Evolutionary conservation across 2,888 invertebrate species (phyloP).

Genomic region (Epistrophe grossulariae): DNA sequence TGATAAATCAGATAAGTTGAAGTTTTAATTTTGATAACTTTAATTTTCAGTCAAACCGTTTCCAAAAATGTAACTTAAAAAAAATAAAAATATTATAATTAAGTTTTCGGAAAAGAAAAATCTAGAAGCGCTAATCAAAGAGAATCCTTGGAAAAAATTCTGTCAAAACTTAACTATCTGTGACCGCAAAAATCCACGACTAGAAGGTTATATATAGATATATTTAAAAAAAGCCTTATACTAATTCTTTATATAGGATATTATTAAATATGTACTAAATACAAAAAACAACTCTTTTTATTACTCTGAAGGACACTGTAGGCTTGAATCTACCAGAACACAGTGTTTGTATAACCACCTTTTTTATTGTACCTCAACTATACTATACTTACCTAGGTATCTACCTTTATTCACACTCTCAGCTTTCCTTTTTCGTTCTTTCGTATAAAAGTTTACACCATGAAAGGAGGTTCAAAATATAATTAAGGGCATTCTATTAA

Average conservation of each 20-base stretch:
- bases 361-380: background rate
- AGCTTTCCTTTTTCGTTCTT: background rate
- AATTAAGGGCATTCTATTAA: constrained; percentile 65
- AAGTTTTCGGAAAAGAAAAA: too few species aligned
- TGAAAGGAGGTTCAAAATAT: constrained; percentile 45
- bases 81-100: too few species aligned
- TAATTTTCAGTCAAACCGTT: too few species aligned
- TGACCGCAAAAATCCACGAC: background rate
- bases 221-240: background rate
- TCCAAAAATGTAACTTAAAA: too few species aligned
- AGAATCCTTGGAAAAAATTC: background rate
- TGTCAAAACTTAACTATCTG: background rate
- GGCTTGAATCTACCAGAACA: constrained; percentile 1
- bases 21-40: too few species aligned
- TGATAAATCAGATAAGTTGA: too few species aligned
- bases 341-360: constrained; percentile 1
- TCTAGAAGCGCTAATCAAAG: too few species aligned
- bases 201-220: background rate
- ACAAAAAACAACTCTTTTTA: background rate
- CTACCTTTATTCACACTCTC: constrained; percentile 10
- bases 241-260: background rate
- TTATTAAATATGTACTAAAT: background rate
- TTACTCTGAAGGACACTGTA: constrained; percentile 6
- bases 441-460: background rate
- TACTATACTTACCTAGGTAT: background rate